phyloP scores from a whole-genome alignment of 2,113 vertebrate species.

The Rostratula benghalensis region DNA sequence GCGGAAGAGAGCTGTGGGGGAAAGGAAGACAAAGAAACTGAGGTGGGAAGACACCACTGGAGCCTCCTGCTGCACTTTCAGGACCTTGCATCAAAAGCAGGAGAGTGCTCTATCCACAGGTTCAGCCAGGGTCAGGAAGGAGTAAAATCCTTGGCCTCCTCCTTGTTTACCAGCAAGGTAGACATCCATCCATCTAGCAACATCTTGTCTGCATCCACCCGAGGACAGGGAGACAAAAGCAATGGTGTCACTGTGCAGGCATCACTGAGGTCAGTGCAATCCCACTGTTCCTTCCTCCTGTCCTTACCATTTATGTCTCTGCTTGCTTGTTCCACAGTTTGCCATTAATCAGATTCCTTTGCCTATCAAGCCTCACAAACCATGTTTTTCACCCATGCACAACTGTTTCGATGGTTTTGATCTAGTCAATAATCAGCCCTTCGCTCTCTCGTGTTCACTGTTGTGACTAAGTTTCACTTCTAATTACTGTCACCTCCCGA shows the following conservation, averaged over 20 bases:
- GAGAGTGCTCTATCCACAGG: neutral
- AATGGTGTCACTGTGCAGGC: neutral
- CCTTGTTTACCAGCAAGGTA: neutral
- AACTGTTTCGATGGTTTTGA: neutral
- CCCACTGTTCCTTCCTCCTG: neutral
- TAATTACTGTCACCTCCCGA: conserved; percentile 60
- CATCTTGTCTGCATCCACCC: neutral
- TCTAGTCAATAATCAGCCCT: conserved; percentile 1
- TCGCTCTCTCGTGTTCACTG: neutral
- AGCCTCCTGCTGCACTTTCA: rapidly evolving
- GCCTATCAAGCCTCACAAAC: neutral
- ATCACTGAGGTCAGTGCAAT: neutral
- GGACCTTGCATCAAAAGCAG: neutral
- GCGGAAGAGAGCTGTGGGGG: conserved; percentile 88
- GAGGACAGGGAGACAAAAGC: neutral
- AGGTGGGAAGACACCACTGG: rapidly evolving
- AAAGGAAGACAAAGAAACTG: neutral
- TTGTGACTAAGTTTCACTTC: conserved; percentile 51
- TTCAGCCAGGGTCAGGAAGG: neutral
- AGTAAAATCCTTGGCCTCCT: neutral
- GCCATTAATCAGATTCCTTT: neutral
- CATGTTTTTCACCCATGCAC: neutral
- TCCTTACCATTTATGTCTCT: neutral
- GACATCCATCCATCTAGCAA: neutral
- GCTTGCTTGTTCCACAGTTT: neutral